phyloP scores from a whole-genome alignment of 2,888 invertebrate species.

The Drosophila nigricruria region DNA sequence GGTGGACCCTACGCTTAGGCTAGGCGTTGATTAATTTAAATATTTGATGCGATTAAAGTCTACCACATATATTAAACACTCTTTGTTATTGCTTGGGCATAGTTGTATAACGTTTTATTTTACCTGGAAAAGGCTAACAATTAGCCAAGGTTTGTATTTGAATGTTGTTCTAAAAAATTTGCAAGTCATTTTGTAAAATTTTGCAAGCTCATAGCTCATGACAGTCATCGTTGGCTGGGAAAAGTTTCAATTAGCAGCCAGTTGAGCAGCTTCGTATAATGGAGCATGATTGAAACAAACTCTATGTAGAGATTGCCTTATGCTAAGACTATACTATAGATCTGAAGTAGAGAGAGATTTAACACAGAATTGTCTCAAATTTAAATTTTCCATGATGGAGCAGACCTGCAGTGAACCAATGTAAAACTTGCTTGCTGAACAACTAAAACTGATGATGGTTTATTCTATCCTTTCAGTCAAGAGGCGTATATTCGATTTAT shows the following conservation, averaged over 20 bases:
- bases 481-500: no score
- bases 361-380: no score
- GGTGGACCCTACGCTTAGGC: not conserved
- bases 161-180: not conserved
- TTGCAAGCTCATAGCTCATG: not conserved
- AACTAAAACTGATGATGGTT: no score
- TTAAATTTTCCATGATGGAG: no score
- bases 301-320: not conserved
- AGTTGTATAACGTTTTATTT: not conserved
- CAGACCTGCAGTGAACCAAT: no score
- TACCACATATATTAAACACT: not conserved
- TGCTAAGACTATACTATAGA: not conserved
- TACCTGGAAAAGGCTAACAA: not conserved
- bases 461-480: no score
- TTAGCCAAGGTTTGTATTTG: not conserved
- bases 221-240: constrained; percentile 4
- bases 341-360: no score
- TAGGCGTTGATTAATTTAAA: not conserved
- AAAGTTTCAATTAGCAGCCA: not conserved
- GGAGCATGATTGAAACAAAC: not conserved
- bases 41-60: constrained; percentile 6
- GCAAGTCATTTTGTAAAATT: not conserved
- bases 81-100: not conserved
- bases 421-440: no score
- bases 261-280: not conserved